Base-by-base conservation (phyloP, 2,888 invertebrate genomes). In the Mechanitis mazaeus region DNA sequence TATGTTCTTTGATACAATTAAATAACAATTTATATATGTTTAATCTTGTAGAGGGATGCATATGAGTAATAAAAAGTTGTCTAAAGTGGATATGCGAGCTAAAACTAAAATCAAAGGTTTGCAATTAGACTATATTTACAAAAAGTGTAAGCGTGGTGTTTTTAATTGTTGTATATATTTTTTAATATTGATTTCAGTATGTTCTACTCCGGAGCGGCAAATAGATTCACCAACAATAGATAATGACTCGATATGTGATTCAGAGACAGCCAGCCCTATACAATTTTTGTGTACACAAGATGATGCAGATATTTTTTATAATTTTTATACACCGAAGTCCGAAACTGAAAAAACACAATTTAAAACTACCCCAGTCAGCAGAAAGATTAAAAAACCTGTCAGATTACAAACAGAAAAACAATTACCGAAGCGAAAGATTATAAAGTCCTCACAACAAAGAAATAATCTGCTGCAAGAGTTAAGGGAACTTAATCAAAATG, bases 281-380 rank as follows among this genome's bases (percentile, higher is more conserved):
- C 90, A 88, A 7, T 90, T 91, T 73, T 66, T 87, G 9, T 90
- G 89, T 67, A 90, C 90, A 1, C 91, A 91, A 77, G 90, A 91
- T 78, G 91, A 90, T 11, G 79, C 84, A 2, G 90, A 90, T 71
- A 90, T 91, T 20, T 81, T 91, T 11, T 91, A 90, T 90, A 90
- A 90, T 69, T 90, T 85, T 64, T 90, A 90, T 71, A 88, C 90
- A 69, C 90, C 90, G n/a, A 87, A 86, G 70, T 79, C 90, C 9
- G 82, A 80, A 20, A 72, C 83, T 45, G 69, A 73, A 42, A 76
- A 72, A 58, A 75, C 80, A 53, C 73, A 77, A 0, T 64, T 72
- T 1, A 85, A 83, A 76, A 79, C 85, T 2, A 89, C 90, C 35
- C 90, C 89, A 9, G 74, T 88, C 0, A 87, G 85, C 65, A 78